These are phyloP conservation scores for Holacanthella duospinosa DNA, from an alignment of 2,888 invertebrate genomes.

Conservation along the genomic window DNA sequence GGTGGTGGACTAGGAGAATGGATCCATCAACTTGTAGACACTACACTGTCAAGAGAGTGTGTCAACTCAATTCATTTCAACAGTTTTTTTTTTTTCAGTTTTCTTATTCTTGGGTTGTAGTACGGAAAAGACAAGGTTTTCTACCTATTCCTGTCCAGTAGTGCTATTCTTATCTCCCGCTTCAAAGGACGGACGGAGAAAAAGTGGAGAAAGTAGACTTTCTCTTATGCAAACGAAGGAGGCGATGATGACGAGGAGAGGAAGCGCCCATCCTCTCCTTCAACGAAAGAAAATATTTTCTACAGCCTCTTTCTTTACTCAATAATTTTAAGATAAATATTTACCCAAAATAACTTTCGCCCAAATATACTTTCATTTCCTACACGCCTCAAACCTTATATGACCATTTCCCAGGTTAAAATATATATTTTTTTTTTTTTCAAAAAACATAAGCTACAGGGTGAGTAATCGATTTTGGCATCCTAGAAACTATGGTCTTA, in stretches of 20 bases:
- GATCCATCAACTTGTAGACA: slow-evolving; percentile 8
- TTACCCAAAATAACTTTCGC: background rate
- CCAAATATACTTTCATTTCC: background rate
- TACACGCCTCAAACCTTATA: background rate
- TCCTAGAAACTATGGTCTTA: no score
- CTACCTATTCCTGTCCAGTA: background rate
- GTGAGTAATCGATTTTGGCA: no score
- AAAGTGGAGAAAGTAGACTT: background rate
- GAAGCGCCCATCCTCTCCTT: background rate
- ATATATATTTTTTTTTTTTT: no score
- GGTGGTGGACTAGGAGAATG: background rate
- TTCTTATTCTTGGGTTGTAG: no score
- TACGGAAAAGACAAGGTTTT: background rate
- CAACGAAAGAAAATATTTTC: background rate
- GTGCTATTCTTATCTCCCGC: background rate
- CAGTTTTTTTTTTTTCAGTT: background rate
- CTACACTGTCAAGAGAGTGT: background rate
- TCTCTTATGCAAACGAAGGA: slow-evolving; percentile 5
- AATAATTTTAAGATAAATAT: slow-evolving; percentile 13
- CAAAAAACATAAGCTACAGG: no score
- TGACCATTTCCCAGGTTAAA: no score
- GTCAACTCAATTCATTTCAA: background rate
- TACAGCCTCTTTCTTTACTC: background rate
- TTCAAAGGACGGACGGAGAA: no score
- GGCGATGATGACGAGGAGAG: background rate